Conservation (phyloP, 2,797 vertebrate species). For the Amniataba percoides region DNA sequence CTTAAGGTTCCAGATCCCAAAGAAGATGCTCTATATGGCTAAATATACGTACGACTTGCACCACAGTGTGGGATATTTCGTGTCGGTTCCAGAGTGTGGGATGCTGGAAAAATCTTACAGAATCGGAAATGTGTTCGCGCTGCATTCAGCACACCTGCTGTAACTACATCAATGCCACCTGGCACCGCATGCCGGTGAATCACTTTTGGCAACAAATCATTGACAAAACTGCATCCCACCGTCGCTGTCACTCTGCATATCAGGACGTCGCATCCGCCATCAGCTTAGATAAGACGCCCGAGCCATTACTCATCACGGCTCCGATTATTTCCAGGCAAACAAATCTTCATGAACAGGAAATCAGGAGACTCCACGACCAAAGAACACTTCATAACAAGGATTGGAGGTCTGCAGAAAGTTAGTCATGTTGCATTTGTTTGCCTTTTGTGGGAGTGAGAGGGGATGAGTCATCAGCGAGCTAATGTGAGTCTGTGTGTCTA, state of each 20-base stretch:
- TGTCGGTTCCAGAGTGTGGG: constrained; percentile 10
- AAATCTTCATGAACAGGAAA: constrained; percentile 28
- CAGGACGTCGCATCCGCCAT: constrained; percentile 20
- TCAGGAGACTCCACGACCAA: constrained; percentile 7
- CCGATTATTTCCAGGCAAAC: constrained; percentile 27
- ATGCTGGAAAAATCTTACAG: constrained; percentile 27
- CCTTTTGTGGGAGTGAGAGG: constrained; percentile 6
- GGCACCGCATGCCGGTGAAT: constrained; percentile 48
- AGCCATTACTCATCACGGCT: constrained; percentile 51
- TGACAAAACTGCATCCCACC: constrained; percentile 51
- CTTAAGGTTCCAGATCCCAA: background rate
- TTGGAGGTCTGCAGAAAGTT: constrained; percentile 3
- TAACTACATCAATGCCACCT: constrained; percentile 45
- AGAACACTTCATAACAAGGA: background rate
- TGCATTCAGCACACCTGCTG: constrained; percentile 45
- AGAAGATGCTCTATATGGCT: background rate
- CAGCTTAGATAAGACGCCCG: constrained; percentile 43
- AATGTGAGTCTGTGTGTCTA: constrained; percentile 20
- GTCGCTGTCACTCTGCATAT: constrained; percentile 26
- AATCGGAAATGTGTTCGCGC: constrained; percentile 39
- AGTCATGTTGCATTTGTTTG: constrained; percentile 13
- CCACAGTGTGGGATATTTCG: background rate
- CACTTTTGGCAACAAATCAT: constrained; percentile 53
- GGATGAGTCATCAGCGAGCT: constrained; percentile 41
- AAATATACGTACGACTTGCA: background rate